phyloP scores from a whole-genome alignment of 2,113 vertebrate genomes.

The Carlito syrichta region DNA sequence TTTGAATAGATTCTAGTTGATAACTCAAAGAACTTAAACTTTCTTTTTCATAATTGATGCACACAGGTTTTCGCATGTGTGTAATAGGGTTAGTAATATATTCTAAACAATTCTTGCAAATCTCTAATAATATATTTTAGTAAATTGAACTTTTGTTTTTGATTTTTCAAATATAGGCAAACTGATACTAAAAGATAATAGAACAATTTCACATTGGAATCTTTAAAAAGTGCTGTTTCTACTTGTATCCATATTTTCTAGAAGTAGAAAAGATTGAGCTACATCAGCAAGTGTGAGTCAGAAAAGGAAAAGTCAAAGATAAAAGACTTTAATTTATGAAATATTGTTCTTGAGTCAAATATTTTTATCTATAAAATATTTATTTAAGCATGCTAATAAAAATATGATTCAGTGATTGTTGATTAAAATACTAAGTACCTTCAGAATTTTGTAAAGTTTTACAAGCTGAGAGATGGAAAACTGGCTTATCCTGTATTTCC shows the following conservation, averaged over 20 bases:
- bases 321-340: not conserved
- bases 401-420: not conserved
- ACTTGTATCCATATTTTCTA: not conserved
- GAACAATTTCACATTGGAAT: not conserved
- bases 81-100: not conserved
- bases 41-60: not conserved
- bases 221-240: not conserved
- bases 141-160: not conserved
- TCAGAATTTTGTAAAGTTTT: slow-evolving; percentile 17
- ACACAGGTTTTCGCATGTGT: not conserved
- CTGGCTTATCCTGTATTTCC: slow-evolving; percentile 33
- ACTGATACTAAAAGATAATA: not conserved
- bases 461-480: not conserved
- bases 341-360: not conserved
- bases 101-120: not conserved
- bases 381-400: not conserved
- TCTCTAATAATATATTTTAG: not conserved
- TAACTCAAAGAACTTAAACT: not conserved
- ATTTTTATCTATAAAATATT: not conserved
- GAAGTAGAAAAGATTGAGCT: not conserved
- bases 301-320: not conserved
- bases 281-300: not conserved
- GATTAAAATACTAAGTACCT: not conserved
- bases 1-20: not conserved
- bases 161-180: not conserved